Base-by-base conservation (phyloP, 2,113 vertebrate genomes). In the Circaetus gallicus region DNA sequence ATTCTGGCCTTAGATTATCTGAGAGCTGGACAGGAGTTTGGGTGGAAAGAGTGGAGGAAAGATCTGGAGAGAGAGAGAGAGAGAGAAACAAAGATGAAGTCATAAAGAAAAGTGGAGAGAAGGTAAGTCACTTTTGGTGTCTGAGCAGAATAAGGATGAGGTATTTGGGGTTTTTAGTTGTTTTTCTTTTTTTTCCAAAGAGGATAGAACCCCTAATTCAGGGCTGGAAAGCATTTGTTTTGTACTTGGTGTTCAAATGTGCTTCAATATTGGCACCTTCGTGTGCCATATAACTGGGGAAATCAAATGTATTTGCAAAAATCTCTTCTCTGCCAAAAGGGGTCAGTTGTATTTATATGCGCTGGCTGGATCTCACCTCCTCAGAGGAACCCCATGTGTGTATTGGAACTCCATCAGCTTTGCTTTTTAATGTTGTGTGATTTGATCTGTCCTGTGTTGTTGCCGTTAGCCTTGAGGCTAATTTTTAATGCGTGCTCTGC, bases 291-390 rank as follows among this genome's bases (percentile, higher is more conserved):
- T 31, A 71, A 29, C 88, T 40, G 55, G 89, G 74, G 76, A 94
- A 95, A 94, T 78, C 45, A 90, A 92, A 86, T 49, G 34, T 74
- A 86, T 90, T 96, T 90, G 59, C 29, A 81, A 81, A 93, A 92
- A 18, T 29, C 12, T 59, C 18, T 58, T 88, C 45, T 56, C 36
- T 95, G 94, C 90, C 86, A 92, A 49, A 65, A 52, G 65, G 40
- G 86, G 83, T 89, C 56, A 84, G 36, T 71, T 0, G 0, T 81
- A 42, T 92, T 95, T 90, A 45, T 74, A 20, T 38, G 77, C 3
- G 13, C 80, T 91, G 92, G 50, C 86, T 89, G 77, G 77, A 74
- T 95, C 77, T 91, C 61, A 8, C 61, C 65, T 82, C 61, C 89
- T 92, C 69, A 49, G 73, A 76, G 77, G 55, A 95, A 10, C 59